phyloP scores from a whole-genome alignment of 2,888 invertebrate species.

The Coleophora deauratella region DNA sequence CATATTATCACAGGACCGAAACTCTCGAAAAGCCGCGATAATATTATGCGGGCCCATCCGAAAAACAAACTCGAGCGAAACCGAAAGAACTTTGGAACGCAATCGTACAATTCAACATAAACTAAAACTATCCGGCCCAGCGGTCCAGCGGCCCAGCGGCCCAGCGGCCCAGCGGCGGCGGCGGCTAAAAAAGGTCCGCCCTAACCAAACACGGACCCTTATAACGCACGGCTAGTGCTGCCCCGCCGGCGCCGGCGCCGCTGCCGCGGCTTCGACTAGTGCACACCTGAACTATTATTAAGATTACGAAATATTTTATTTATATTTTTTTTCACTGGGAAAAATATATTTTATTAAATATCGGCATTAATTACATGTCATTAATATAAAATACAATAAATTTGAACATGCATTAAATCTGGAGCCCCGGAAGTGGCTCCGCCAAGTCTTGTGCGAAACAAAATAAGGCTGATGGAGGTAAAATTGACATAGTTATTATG shows the following conservation, averaged over 20 bases:
- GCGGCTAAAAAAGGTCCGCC: constrained; percentile 67
- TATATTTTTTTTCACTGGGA: too few species aligned
- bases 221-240: constrained; percentile 45
- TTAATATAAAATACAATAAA: too few species aligned
- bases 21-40: background rate
- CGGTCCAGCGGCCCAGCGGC: constrained; percentile 5
- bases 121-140: constrained; percentile 59
- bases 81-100: constrained; percentile 46
- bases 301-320: too few species aligned
- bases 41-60: constrained; percentile 8
- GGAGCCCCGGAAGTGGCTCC: too few species aligned
- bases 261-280: too few species aligned
- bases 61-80: constrained; percentile 28
- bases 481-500: too few species aligned
- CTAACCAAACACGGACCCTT: constrained; percentile 72
- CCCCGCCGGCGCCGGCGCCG: constrained; percentile 20
- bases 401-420: too few species aligned
- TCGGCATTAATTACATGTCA: too few species aligned
- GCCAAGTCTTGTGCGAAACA: too few species aligned
- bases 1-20: background rate
- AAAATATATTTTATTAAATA: too few species aligned
- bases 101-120: constrained; percentile 51
- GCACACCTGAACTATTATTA: too few species aligned
- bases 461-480: too few species aligned
- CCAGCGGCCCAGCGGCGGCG: constrained; percentile 3